Conservation (phyloP, 1,140 invertebrate genomes). For the Parasteatoda tepidariorum region DNA sequence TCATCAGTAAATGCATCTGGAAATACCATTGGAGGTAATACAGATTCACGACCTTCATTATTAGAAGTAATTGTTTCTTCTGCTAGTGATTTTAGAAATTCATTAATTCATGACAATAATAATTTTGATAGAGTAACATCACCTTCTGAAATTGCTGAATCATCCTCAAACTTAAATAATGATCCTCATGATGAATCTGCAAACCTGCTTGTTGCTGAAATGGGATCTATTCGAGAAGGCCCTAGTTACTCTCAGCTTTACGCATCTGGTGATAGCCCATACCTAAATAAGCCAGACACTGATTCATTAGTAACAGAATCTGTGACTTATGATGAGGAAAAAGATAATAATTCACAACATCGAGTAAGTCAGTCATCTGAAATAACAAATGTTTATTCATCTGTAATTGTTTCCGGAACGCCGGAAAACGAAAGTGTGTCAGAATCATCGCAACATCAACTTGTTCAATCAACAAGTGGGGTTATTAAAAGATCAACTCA, state of each 20-base stretch:
- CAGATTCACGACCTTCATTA: constrained; percentile 31
- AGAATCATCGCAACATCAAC: constrained; percentile 28
- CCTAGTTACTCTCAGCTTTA: not conserved
- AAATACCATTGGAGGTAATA: not conserved
- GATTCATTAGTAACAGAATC: not conserved
- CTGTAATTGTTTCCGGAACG: not conserved
- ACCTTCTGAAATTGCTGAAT: not conserved
- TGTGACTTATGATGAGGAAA: not conserved
- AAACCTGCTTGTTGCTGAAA: not conserved
- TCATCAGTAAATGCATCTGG: no score
- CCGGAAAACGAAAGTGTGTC: not conserved
- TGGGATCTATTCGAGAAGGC: not conserved
- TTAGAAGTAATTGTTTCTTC: constrained; percentile 54
- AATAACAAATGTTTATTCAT: constrained; percentile 30
- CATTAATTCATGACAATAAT: constrained; percentile 25
- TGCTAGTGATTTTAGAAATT: constrained; percentile 54
- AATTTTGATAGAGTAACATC: constrained; percentile 15
- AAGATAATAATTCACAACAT: constrained; percentile 3
- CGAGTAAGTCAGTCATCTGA: constrained; percentile 42
- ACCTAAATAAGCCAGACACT: not conserved
- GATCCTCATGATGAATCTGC: not conserved
- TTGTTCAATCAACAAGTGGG: constrained; percentile 33
- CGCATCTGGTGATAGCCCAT: no score
- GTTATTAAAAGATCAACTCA: not conserved
- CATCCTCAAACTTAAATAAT: constrained; percentile 18